phyloP scores from a whole-genome alignment of 2,888 invertebrate genomes.

The Nomada ruficornis region DNA sequence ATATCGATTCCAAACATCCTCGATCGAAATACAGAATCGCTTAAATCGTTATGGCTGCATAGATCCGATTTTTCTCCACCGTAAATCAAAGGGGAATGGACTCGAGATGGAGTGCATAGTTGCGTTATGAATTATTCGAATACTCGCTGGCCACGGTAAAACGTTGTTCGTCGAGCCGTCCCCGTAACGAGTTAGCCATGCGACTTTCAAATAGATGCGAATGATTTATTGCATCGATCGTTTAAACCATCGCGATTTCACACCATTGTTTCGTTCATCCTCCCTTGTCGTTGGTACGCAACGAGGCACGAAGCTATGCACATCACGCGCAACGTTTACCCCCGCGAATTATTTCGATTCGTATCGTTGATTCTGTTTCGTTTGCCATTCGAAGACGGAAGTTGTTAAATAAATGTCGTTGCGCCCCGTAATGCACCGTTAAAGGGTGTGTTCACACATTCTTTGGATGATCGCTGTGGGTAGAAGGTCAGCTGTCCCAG shows the following conservation, averaged over 20 bases:
- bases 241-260: slow-evolving; percentile 24
- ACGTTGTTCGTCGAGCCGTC: slow-evolving; percentile 18
- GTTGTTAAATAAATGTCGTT: neutral
- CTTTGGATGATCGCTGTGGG: slow-evolving; percentile 44
- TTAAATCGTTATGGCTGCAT: neutral
- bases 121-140: slow-evolving; percentile 26
- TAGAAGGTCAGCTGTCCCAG: slow-evolving; percentile 42
- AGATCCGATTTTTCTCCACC: slow-evolving; percentile 19
- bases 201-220: slow-evolving; percentile 36
- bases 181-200: slow-evolving; percentile 14
- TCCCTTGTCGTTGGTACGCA: neutral
- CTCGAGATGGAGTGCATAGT: neutral
- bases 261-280: slow-evolving; percentile 11
- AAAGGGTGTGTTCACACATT: slow-evolving; percentile 61
- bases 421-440: slow-evolving; percentile 46
- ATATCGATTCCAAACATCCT: neutral
- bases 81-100: slow-evolving; percentile 13
- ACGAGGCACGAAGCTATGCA: neutral
- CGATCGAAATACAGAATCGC: neutral
- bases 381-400: neutral
- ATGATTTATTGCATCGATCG: slow-evolving; percentile 43
- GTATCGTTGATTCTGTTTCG: neutral
- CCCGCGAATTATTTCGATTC: neutral
- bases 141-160: slow-evolving; percentile 5
- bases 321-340: neutral